Evolutionary conservation across 2,113 vertebrate species (phyloP).

Genomic region (Nerophis ophidion): DNA sequence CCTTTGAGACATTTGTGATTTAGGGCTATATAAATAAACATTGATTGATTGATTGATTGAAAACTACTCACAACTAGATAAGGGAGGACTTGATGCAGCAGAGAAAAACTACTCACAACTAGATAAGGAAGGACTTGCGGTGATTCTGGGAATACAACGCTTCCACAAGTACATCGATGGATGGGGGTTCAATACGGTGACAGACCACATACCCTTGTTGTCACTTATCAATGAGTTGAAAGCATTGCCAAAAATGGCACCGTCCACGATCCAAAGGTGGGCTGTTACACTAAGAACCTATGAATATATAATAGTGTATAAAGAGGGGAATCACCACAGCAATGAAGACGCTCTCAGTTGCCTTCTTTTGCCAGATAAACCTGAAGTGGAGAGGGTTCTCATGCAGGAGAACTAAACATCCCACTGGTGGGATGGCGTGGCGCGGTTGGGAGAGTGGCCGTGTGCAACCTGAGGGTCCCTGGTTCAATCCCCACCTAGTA

Average conservation of each 20-base stretch:
- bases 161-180: background rate
- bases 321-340: slow-evolving; percentile 8
- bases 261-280: slow-evolving; percentile 8
- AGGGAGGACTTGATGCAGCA: too few species aligned
- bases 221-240: slow-evolving; percentile 2
- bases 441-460: too few species aligned
- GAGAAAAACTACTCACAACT: slow-evolving; percentile 13
- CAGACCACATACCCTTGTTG: slow-evolving; percentile 16
- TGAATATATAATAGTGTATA: slow-evolving; percentile 23
- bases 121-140: slow-evolving; percentile 5
- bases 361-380: background rate
- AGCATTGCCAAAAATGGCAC: slow-evolving; percentile 7
- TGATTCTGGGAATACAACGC: background rate
- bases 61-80: too few species aligned
- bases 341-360: background rate
- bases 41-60: too few species aligned
- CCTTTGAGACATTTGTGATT: too few species aligned
- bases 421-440: too few species aligned
- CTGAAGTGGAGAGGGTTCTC: background rate
- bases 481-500: too few species aligned
- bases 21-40: too few species aligned
- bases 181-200: slow-evolving; percentile 8
- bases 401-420: background rate
- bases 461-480: too few species aligned
- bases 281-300: slow-evolving; percentile 15